Evolutionary conservation across 64 coral and sea anemone genomes (phyloP).

Genomic region (Montipora sp.): DNA sequence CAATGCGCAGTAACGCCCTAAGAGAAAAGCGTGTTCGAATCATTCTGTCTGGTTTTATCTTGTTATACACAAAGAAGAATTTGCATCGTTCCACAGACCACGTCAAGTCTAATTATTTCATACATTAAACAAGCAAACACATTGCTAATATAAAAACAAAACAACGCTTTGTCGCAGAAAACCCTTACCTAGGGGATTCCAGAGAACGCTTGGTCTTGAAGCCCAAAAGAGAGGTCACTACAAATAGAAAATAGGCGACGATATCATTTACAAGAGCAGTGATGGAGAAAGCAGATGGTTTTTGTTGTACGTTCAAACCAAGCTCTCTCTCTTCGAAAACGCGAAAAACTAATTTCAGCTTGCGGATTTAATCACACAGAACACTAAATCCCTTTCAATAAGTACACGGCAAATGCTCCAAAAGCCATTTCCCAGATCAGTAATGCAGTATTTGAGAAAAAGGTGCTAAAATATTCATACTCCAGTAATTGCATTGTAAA

Average conservation of each 20-base stretch:
- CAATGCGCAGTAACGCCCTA: neutral
- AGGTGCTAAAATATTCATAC: conserved; percentile 99
- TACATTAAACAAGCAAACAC: conserved; percentile 96
- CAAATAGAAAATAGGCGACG: conserved; percentile 61
- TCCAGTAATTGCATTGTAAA: conserved; percentile 99
- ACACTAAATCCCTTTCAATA: conserved; percentile 19
- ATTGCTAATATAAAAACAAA: conserved; percentile 97
- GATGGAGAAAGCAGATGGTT: conserved; percentile 27
- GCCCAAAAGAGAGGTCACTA: conserved; percentile 19
- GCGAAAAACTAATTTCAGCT: conserved; percentile 9
- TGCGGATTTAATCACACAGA: neutral
- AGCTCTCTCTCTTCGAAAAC: neutral
- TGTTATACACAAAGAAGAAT: conserved; percentile 46
- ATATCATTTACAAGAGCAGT: conserved; percentile 54
- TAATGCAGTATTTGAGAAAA: conserved; percentile 64
- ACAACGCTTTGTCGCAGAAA: conserved; percentile 63
- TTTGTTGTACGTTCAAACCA: conserved; percentile 1
- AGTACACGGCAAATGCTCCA: neutral
- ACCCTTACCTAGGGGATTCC: conserved; percentile 65
- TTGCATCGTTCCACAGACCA: conserved; percentile 36
- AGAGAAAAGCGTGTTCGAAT: neutral
- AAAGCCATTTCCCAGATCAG: conserved; percentile 41
- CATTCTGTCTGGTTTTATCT: neutral
- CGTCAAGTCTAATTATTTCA: conserved; percentile 98
- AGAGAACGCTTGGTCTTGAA: conserved; percentile 50